Evolutionary conservation across 2,888 invertebrate genomes (phyloP).

Genomic region (Uropetala carovei): DNA sequence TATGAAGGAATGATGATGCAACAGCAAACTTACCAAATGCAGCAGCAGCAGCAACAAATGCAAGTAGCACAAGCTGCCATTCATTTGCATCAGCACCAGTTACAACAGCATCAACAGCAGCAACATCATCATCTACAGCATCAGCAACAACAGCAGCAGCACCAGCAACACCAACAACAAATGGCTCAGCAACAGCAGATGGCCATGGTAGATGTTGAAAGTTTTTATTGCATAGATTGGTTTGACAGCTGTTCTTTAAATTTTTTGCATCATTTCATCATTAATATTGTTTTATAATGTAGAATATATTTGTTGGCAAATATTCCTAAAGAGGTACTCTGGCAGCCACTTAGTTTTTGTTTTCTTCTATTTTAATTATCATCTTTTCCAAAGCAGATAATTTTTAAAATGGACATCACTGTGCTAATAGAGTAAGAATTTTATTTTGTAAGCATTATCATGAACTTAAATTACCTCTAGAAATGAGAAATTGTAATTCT

Average conservation of each 20-base stretch:
- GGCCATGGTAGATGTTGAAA: conserved; percentile 1
- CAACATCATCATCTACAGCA: conserved; percentile 70
- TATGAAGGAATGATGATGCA: conserved; percentile 55
- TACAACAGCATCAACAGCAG: conserved; percentile 74
- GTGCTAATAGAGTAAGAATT: no score
- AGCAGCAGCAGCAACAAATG: conserved; percentile 70
- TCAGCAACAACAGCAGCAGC: conserved; percentile 71
- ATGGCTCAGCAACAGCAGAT: conserved; percentile 70
- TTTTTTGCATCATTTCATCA: neutral
- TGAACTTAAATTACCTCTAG: no score
- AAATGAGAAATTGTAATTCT: no score
- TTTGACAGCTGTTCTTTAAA: no score
- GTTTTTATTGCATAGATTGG: neutral
- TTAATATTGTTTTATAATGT: neutral
- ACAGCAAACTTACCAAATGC: conserved; percentile 66
- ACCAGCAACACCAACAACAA: conserved; percentile 72
- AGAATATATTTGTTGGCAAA: no score
- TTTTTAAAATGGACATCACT: no score
- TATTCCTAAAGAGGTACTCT: no score
- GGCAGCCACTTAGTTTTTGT: no score
- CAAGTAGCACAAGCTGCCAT: conserved; percentile 62
- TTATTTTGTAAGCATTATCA: no score
- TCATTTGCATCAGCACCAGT: conserved; percentile 70
- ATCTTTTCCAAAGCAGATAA: no score
- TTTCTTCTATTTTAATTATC: no score